Evolutionary conservation across 2,888 invertebrate genomes (phyloP), one percentile per base, ranked within the genome.

Genomic region (Dicranocentrus wangi): DNA sequence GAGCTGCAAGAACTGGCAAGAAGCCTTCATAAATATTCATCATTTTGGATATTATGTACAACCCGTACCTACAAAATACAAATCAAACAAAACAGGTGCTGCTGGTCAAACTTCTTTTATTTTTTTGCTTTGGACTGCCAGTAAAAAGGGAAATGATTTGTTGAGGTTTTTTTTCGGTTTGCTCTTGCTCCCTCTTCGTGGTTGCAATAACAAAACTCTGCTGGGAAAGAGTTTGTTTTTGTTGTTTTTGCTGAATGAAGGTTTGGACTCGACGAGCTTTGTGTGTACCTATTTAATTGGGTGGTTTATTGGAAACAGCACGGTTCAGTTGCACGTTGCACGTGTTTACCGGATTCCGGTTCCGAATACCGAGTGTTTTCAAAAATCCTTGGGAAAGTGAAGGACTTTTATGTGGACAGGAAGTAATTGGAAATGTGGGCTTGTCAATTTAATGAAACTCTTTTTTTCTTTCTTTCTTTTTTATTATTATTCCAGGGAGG

Each of bases 401-500:
- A 39, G 13, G 13, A 39, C 5, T 13, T 39, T 13, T 5, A 13
- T 13, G 13, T 39, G 39, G 39, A 39, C 13, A n/a, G n/a, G 5
- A 8, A 8, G 39, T 39, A 13, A 39, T 39, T 39, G 39, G 39
- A 39, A 39, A n/a, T n/a, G n/a, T n/a, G n/a, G n/a, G n/a, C n/a
- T n/a, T n/a, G n/a, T 39, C 39, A 39, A 39, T 39, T 39, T 5
- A 39, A 39, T 39, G 13, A 39, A 39, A 39, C 7, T 8, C 7
- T 39, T 5, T 39, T 8, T 5, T 13, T 8, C 39, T 39, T 8
- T 8, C 39, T 13, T 13, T 8, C 7, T 13, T 13, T 8, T 39
- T 39, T 13, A 39, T 39, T 39, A 8, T 39, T 39, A 76, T 76
- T 79, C 10, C 70, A 86, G 86, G 87, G 87, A 0, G 91, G 90